A percentile compares a stretch with the other conserved stretches of the same genome.
Evolutionary conservation across 2,888 invertebrate genomes (phyloP).

Genomic region (Pardosa pseudoannulata): DNA sequence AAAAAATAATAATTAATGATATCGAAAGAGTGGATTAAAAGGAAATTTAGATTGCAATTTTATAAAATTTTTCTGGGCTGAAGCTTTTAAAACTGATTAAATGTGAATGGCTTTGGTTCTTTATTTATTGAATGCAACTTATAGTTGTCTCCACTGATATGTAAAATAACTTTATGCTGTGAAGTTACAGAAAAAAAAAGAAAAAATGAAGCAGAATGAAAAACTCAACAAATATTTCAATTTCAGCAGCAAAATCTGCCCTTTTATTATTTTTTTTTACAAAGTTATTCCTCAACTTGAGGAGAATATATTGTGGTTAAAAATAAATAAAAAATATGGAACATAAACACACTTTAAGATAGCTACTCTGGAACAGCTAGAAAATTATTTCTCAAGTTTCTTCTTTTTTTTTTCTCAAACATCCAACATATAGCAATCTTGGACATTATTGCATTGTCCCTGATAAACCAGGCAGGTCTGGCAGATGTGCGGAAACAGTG

Average conservation of each 20-base stretch:
- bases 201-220: too few relatives aligned
- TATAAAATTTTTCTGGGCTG: too few relatives aligned
- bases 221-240: neutral
- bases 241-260: slow-evolving; percentile 41
- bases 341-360: slow-evolving; percentile 59
- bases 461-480: slow-evolving; percentile 44
- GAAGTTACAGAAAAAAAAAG: too few relatives aligned
- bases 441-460: slow-evolving; percentile 66
- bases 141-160: too few relatives aligned
- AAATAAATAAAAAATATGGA: slow-evolving; percentile 72
- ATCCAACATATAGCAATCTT: slow-evolving; percentile 46
- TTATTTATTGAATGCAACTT: too few relatives aligned
- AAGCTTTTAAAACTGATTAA: too few relatives aligned
- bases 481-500: slow-evolving; percentile 52
- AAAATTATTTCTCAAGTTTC: slow-evolving; percentile 51
- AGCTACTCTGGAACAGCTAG: slow-evolving; percentile 65
- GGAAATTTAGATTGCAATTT: too few relatives aligned
- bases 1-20: too few relatives aligned
- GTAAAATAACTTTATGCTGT: too few relatives aligned
- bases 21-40: too few relatives aligned
- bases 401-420: slow-evolving; percentile 26
- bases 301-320: slow-evolving; percentile 70
- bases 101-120: too few relatives aligned
- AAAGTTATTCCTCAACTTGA: slow-evolving; percentile 71
- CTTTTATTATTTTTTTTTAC: slow-evolving; percentile 52